Conservation (phyloP, 2,113 vertebrate species). For the rabbit (Oryctolagus cuniculus) region mOryCun1.1 NC_091444.1:6148501-6149000, state of each 20-base stretch:
- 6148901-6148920: neutral
- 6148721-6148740: neutral
- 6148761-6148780: neutral
- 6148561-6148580: neutral
- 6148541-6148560: neutral
- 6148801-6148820: neutral
- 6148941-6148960: neutral
- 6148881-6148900: neutral
- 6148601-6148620: neutral
- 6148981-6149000: neutral
- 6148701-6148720: conserved; percentile 3
- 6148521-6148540: neutral
- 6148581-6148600: neutral
- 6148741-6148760: neutral
- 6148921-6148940: neutral
- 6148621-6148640: neutral
- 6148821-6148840: neutral
- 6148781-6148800: conserved; percentile 1
- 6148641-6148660: neutral
- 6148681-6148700: neutral
- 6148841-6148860: neutral
- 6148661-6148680: neutral
- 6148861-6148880: neutral
- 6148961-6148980: neutral
- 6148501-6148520: neutral